Evolutionary conservation across 2,888 invertebrate genomes (phyloP), one percentile per base, ranked within the genome.

Genomic region (Cremastinae sp.): DNA sequence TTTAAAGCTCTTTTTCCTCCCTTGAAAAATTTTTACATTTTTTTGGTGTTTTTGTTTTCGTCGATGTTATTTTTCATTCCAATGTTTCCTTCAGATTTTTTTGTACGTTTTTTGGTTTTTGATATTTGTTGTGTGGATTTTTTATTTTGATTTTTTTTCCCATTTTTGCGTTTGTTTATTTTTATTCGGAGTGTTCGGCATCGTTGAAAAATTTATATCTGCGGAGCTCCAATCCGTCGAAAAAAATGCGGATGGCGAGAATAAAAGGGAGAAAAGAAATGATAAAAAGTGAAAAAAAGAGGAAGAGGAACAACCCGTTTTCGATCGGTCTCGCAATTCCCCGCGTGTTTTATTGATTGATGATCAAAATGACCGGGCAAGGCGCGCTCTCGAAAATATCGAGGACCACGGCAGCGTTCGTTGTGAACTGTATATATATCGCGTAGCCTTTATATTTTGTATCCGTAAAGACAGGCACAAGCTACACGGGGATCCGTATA

Each of bases 331-430:
- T 28, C 51, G 69, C 69, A 69, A 69, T 74, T 56, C 41, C 47
- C 61, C 49, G 58, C 74, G 74, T 64, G 74, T 74, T 62, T 69
- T 74, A 74, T 74, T 74, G 74, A 74, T 74, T 64, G 74, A 74
- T 74, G 74, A 69, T 55, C 69, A 64, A 69, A 64, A 74, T 69
- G 69, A 56, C 58, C 56, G 51, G 49, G 20, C 55, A 28, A 43
- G 55, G 37, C n/a, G n/a, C 39, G 49, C 55, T 71, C 62, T 64
- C 56, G 51, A 64, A 58, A 62, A 61, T 39, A 35, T 16, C 43
- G 45, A 61, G 61, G n/a, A 62, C 47, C 61, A 22, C 69, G 59
- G 61, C 66, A 45, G 68, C 61, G 59, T 47, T 74, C 49, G 39
- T 61, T 68, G 45, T 41, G 43, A 61, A 61, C 12, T 18, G 68